Evolutionary conservation across 2,888 invertebrate species (phyloP), one percentile per base, ranked within the genome.

Genomic region (Pristionchus exspectatus): DNA sequence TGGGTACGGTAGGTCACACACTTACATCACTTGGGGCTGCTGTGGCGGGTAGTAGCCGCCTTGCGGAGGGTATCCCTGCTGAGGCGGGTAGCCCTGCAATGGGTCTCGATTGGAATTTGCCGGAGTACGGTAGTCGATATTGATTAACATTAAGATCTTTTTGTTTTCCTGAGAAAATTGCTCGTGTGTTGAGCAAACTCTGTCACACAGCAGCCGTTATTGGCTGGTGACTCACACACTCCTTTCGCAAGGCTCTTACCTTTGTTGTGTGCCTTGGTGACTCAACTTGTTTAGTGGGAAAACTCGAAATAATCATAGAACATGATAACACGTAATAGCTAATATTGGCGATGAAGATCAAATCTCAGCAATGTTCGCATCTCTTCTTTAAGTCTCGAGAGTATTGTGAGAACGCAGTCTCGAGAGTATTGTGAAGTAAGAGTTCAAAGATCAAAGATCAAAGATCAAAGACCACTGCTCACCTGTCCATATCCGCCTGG

Each of bases 21-120:
- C 77, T 77, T 44, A 77, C 77, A 77, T 77, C 38, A 77, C 77
- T 77, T 77, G 77, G 24, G 77, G 77, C 21, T 38, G 77, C 24
- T 77, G 77, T 2, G 38, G 77, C 14, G 74, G 74, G 38, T 74
- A 74, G 27, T 77, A 77, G 38, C 77, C 77, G 24, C 77, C 77
- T 38, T 77, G 77, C 0, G 77, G 77, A 38, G 77, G 77, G 12
- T 77, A 77, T 14, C 30, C 30, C 10, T 77, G 77, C 77, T 77
- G 77, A 16, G 77, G 44, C 9, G 77, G 77, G 77, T 77, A 77
- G 44, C 77, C 77, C 77, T 77, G 44, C 24, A 77, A 77, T 72
- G 33, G 69, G 27, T 27, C 18, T 16, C 30, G 69, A 33, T 30
- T 18, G 33, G 63, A 63, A n/a, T 24, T 24, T 24, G 59, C 21